These are phyloP conservation scores for Thalassaphorura encarpata DNA, from an alignment of 1,140 invertebrate genomes.

Conservation along the genomic window DNA sequence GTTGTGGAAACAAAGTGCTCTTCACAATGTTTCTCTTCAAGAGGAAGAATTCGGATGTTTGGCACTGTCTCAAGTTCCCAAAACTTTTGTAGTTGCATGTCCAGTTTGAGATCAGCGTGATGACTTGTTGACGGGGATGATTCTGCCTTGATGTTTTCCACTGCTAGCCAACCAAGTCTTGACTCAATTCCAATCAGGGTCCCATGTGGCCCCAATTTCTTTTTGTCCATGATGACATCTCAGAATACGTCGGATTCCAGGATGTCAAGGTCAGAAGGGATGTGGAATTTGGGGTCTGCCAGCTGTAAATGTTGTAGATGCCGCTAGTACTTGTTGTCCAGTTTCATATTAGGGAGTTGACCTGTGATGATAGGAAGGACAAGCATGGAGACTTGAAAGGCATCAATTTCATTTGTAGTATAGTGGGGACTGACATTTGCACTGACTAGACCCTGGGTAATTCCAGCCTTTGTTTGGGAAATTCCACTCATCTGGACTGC, in stretches of 20 bases:
- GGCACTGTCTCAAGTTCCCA: slow-evolving; percentile 34
- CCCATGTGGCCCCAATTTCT: neutral
- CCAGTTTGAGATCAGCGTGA: neutral
- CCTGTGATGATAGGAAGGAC: neutral
- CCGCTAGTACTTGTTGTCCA: neutral
- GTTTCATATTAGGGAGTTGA: neutral
- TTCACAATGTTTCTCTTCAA: slow-evolving; percentile 27
- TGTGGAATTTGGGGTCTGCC: slow-evolving; percentile 7
- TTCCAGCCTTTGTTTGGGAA: neutral
- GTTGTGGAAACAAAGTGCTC: slow-evolving; percentile 26
- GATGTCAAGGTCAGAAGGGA: neutral
- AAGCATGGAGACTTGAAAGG: neutral
- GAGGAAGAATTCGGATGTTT: neutral
- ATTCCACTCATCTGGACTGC: neutral
- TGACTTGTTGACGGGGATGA: neutral
- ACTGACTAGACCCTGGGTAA: neutral
- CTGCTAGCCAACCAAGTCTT: slow-evolving; percentile 3
- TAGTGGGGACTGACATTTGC: neutral
- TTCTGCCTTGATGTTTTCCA: slow-evolving; percentile 13
- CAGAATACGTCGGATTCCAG: slow-evolving; percentile 1
- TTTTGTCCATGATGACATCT: neutral
- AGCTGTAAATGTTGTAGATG: neutral
- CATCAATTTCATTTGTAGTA: neutral
- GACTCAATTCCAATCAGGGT: neutral
- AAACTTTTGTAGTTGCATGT: slow-evolving; percentile 26